Conservation (phyloP, 1,140 invertebrate genomes). For the Meteorus sp. region DNA sequence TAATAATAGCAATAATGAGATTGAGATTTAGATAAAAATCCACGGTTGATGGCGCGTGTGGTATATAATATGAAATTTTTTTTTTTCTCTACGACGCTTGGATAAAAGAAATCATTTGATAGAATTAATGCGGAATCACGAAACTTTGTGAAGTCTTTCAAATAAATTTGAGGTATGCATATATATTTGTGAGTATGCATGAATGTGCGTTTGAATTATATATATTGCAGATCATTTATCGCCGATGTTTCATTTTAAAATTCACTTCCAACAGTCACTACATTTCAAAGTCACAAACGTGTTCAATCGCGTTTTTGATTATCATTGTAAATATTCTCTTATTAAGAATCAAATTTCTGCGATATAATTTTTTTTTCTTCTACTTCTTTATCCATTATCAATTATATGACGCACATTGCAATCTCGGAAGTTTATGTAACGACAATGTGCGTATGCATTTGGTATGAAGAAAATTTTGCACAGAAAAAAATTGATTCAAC, state of each 20-base stretch:
- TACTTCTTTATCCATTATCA: background rate
- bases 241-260: too few relatives aligned
- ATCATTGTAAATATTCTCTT: background rate
- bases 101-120: background rate
- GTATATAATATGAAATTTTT: too few relatives aligned
- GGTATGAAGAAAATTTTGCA: too few relatives aligned
- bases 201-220: too few relatives aligned
- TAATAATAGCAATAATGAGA: too few relatives aligned
- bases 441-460: background rate
- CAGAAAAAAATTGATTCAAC: too few relatives aligned
- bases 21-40: too few relatives aligned
- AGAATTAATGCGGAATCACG: conserved; percentile 11
- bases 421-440: background rate
- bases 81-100: too few relatives aligned
- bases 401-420: background rate
- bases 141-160: background rate
- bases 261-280: background rate
- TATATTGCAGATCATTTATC: background rate
- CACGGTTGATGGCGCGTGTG: too few relatives aligned
- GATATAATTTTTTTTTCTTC: background rate
- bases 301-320: conserved; percentile 14
- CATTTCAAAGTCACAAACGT: conserved; percentile 16
- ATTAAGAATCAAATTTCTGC: conserved; percentile 23
- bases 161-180: background rate
- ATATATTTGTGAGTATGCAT: too few relatives aligned